Evolutionary conservation across 53 echinoderm and acorn worm species (phyloP), one percentile per base, ranked within the genome.

Genomic region (Henricia sp.): DNA sequence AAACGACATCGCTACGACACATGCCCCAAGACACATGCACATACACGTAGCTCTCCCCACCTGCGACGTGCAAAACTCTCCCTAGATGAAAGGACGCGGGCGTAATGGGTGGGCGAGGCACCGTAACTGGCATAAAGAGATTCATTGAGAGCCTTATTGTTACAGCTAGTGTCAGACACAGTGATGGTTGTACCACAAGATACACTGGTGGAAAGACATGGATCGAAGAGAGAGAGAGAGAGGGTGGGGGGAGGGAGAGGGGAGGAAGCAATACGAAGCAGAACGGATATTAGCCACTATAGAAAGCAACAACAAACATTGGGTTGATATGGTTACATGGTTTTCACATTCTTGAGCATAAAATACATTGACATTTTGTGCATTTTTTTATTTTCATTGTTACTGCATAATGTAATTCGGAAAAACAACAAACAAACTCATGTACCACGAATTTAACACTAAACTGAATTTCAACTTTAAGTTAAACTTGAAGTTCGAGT

Each of bases 81-180:
- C 21, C 75, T 42, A 37, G 63, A 74, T 14, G 77, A 77, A 23
- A 86, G 67, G 28, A 86, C 74, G 82, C 95, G 91, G 65, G 95
- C 91, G 82, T 95, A 95, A 80, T 95, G 95, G 42, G 92, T 90
- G 65, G 91, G 95, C 33, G 91, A 91, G 85, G 91, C 86, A 66
- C 95, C 95, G 67, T 91, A 68, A 85, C 95, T 95, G 62, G 77
- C 77, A 77, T 59, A 77, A 62, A 77, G 60, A 77, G 77, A 77
- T 60, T 59, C 77, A 62, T 40, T 52, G 20, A 74, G 57, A 74
- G 54, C 34, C 74, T 74, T 56, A 74, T 38, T 74, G 35, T 68
- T 17, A 83, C 38, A 52, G 67, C 37, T 37, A 83, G 36, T 32
- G 68, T 64, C 68, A 68, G 83, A 69, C 52, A 77, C 42, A 77